Conservation (phyloP, 2,888 invertebrate genomes). For the Melanotus villosus region DNA sequence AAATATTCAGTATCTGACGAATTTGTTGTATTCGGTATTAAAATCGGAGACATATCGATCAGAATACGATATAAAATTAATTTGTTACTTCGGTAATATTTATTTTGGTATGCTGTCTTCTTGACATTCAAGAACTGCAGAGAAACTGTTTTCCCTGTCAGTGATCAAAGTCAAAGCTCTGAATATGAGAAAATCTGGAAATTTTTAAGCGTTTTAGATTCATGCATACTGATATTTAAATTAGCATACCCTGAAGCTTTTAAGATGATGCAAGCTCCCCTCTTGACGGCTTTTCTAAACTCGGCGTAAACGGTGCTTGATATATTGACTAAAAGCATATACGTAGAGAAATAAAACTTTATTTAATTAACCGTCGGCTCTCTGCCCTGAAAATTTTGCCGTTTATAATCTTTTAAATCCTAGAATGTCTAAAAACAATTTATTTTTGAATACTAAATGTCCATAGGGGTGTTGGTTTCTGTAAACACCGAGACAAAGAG, state of each 20-base stretch:
- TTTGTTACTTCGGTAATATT: too few relatives aligned
- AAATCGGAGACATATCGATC: too few relatives aligned
- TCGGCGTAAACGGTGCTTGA: constrained; percentile 34
- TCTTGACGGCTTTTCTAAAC: constrained; percentile 35
- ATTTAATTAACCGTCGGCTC: constrained; percentile 22
- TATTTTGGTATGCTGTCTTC: constrained; percentile 16
- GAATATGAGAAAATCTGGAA: constrained; percentile 27
- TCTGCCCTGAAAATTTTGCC: constrained; percentile 2
- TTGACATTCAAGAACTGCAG: constrained; percentile 12
- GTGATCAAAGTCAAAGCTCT: constrained; percentile 35
- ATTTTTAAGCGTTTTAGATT: constrained; percentile 44
- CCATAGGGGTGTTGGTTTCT: constrained; percentile 1
- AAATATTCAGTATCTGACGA: too few relatives aligned
- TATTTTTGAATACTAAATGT: constrained; percentile 13
- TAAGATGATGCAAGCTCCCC: constrained; percentile 32
- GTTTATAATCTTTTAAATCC: constrained; percentile 8
- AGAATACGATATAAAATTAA: too few relatives aligned
- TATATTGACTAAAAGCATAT: constrained; percentile 35
- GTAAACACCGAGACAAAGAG: constrained; percentile 24
- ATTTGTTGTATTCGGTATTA: too few relatives aligned
- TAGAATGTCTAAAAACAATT: constrained; percentile 5
- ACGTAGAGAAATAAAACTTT: constrained; percentile 30
- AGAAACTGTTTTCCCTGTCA: constrained; percentile 35
- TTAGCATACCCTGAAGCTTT: constrained; percentile 50
- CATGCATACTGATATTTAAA: constrained; percentile 51